These are phyloP conservation scores for Callyntrura guangdongensis DNA, from an alignment of 2,888 invertebrate genomes.

Conservation along the genomic window DNA sequence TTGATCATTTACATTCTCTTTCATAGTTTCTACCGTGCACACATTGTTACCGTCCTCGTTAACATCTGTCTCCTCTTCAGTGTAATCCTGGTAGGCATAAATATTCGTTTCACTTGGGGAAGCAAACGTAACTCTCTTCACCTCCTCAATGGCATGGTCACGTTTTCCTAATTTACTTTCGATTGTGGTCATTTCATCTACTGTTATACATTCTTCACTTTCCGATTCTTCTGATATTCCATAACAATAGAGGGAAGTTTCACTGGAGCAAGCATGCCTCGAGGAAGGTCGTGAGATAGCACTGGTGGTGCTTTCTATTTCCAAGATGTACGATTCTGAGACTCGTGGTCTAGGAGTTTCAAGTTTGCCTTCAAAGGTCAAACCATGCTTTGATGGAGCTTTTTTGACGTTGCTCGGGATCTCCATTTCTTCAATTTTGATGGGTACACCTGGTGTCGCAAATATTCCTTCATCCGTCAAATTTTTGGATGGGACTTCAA, in stretches of 20 bases:
- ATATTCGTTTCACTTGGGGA: conserved; percentile 55
- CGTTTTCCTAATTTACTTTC: too few relatives aligned
- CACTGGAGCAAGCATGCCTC: neutral
- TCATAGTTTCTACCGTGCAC: neutral
- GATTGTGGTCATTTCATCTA: neutral
- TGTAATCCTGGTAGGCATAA: conserved; percentile 56
- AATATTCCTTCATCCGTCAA: neutral
- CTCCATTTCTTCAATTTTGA: neutral
- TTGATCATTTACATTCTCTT: neutral
- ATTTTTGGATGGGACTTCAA: neutral
- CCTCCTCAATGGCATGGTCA: neutral
- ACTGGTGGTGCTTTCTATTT: neutral
- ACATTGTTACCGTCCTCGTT: neutral
- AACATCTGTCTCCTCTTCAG: conserved; percentile 6
- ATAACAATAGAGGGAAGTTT: conserved; percentile 14
- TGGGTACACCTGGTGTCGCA: neutral
- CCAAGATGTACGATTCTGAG: neutral
- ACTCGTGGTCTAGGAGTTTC: neutral
- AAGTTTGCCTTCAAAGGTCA: neutral
- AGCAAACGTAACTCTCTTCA: conserved; percentile 41
- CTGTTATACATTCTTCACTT: neutral
- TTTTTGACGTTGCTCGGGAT: neutral
- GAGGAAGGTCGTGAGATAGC: neutral
- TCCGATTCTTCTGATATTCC: conserved; percentile 9
- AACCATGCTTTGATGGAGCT: neutral